A percentile compares a stretch with the other conserved stretches of the same genome.
These are phyloP conservation scores for Percopsis omiscomaycus DNA, from an alignment of 2,797 vertebrate species.

Conservation along the genomic window DNA sequence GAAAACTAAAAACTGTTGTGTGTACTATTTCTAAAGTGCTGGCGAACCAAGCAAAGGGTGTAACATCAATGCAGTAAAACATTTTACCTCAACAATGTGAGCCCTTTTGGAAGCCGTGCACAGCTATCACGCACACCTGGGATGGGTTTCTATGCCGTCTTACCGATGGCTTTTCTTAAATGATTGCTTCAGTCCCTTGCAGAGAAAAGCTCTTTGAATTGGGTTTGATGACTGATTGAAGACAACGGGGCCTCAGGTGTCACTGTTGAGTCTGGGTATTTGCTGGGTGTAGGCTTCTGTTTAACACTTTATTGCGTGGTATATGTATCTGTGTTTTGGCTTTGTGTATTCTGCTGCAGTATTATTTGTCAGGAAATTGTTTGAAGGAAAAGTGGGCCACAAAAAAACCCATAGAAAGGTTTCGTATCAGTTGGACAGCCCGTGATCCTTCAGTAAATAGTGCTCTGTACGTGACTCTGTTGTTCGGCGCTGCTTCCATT, in stretches of 20 bases:
- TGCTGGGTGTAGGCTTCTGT: slow-evolving; percentile 36
- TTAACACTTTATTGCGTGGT: not conserved
- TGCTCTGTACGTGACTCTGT: slow-evolving; percentile 13
- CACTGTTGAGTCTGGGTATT: slow-evolving; percentile 43
- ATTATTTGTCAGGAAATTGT: slow-evolving; percentile 32
- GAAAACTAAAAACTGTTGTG: slow-evolving; percentile 42
- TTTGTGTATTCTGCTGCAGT: slow-evolving; percentile 28
- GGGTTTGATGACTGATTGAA: slow-evolving; percentile 60
- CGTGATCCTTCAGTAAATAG: slow-evolving; percentile 6
- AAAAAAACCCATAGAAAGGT: slow-evolving; percentile 43
- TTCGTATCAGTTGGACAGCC: slow-evolving; percentile 7
- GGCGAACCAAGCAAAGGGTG: slow-evolving; percentile 41
- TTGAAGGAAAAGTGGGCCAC: slow-evolving; percentile 13
- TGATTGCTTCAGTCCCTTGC: slow-evolving; percentile 53
- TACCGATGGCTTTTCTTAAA: slow-evolving; percentile 41
- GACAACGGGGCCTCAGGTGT: slow-evolving; percentile 63
- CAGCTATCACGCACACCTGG: slow-evolving; percentile 37
- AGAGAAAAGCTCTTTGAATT: slow-evolving; percentile 49
- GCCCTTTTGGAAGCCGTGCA: slow-evolving; percentile 32
- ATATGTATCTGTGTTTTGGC: not conserved
- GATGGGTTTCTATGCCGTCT: slow-evolving; percentile 42
- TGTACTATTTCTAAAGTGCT: slow-evolving; percentile 46
- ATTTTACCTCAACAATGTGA: slow-evolving; percentile 39
- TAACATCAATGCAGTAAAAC: slow-evolving; percentile 36
- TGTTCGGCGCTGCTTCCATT: slow-evolving; percentile 39